Evolutionary conservation across 1,140 invertebrate species (phyloP), one percentile per base, ranked within the genome.

Genomic region (Ladona fulva): DNA sequence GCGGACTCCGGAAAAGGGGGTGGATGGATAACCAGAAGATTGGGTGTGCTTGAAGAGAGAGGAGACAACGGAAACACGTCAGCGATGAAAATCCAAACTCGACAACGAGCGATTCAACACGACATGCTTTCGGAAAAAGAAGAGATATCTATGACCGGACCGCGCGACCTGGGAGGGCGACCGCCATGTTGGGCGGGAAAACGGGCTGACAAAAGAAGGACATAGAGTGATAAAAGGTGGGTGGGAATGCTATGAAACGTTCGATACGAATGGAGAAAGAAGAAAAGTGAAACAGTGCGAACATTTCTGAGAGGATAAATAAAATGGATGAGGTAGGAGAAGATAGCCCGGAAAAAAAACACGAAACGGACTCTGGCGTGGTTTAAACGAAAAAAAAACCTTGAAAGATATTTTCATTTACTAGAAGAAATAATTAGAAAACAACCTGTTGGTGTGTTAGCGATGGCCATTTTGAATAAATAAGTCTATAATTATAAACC

Each of bases 201-300:
- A 66, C 52, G n/a, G 52, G 52, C 52, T 66, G 52, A 66, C 52
- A 66, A 66, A 66, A 66, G 52, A 66, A 66, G 52, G n/a, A 66
- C 52, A 22, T 3, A 5, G 14, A 12, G 52, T 12, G 52, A 66
- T 66, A 66, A 66, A 66, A 66, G 52, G 52, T 66, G 52, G 52
- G 52, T 66, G 52, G 52, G 52, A 66, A 66, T 12, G 52, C 52
- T 12, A 12, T 66, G n/a, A 66, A 22, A 66, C n/a, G 52, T 66
- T 66, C 52, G 52, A 66, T 66, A 66, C 52, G 52, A 22, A 66
- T 66, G 52, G 52, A 12, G 16, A 66, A 12, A 22, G 12, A 52
- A 52, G 19, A 22, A 66, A 22, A 66, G 12, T 22, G 16, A 66
- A 66, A 22, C 52, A 22, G n/a, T 22, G n/a, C 14, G n/a, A 19